These are phyloP conservation scores for Sitta carolinensis DNA, from an alignment of 2,797 vertebrate genomes.

Conservation along the genomic window DNA sequence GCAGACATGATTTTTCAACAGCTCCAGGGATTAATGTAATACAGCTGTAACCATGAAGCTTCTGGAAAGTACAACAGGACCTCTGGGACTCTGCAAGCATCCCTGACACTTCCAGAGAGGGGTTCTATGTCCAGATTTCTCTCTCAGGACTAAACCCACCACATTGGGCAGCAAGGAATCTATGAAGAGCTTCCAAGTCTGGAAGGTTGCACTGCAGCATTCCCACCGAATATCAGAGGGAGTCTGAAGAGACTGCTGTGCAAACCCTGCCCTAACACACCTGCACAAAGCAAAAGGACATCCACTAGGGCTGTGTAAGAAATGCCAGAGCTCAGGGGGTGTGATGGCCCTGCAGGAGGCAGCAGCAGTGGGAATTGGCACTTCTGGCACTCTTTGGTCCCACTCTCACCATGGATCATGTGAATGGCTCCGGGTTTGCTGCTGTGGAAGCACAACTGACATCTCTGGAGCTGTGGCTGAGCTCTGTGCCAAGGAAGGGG, in stretches of 20 bases:
- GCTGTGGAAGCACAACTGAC: not conserved
- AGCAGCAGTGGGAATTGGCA: not conserved
- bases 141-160: not conserved
- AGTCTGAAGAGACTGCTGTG: not conserved
- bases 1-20: slow-evolving; percentile 8
- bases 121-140: not conserved
- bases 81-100: not conserved
- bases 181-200: not conserved
- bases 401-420: accelerated
- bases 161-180: not conserved
- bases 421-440: accelerated
- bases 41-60: not conserved
- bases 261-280: not conserved
- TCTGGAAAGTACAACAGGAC: slow-evolving; percentile 8
- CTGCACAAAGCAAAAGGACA: not conserved
- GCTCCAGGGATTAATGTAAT: not conserved
- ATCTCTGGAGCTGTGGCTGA: not conserved
- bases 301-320: not conserved
- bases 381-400: not conserved
- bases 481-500: not conserved
- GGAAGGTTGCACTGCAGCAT: not conserved
- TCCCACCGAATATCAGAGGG: not conserved
- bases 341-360: not conserved
- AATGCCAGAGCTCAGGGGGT: not conserved
- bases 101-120: not conserved